Percentiles rank a stretch among this genome's conserved stretches.
phyloP scores from a whole-genome alignment of 2,888 invertebrate species.

The Synanthedon myopaeformis region DNA sequence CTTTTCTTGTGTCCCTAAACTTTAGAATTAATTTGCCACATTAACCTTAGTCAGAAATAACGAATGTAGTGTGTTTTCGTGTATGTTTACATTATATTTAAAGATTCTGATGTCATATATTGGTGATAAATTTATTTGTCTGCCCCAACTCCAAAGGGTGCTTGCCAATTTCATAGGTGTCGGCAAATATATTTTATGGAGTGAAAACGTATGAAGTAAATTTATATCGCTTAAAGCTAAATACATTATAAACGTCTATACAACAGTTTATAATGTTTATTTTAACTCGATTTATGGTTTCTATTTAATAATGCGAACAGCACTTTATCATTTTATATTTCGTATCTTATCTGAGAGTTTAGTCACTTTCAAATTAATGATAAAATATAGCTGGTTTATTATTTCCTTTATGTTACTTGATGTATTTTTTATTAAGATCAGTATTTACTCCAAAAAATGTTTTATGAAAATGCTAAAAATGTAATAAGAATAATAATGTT shows the following conservation, averaged over 20 bases:
- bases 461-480: no score
- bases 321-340: neutral
- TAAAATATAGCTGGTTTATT: no score
- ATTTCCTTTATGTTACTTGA: no score
- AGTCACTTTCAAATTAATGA: no score
- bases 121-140: neutral
- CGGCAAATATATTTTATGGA: slow-evolving; percentile 8
- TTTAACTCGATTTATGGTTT: neutral
- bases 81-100: slow-evolving; percentile 39
- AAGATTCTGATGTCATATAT: slow-evolving; percentile 13
- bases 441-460: no score
- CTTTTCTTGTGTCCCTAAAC: no score
- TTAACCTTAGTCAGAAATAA: no score
- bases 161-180: slow-evolving; percentile 19
- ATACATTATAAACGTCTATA: neutral
- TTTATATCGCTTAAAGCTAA: neutral
- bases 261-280: neutral
- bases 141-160: slow-evolving; percentile 17
- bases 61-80: slow-evolving; percentile 13
- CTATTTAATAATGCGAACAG: neutral
- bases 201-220: neutral
- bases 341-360: no score
- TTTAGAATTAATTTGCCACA: no score
- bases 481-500: no score
- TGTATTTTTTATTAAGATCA: no score